Evolutionary conservation across 2,797 vertebrate genomes (phyloP).

Genomic region (Simalia tracyae): DNA sequence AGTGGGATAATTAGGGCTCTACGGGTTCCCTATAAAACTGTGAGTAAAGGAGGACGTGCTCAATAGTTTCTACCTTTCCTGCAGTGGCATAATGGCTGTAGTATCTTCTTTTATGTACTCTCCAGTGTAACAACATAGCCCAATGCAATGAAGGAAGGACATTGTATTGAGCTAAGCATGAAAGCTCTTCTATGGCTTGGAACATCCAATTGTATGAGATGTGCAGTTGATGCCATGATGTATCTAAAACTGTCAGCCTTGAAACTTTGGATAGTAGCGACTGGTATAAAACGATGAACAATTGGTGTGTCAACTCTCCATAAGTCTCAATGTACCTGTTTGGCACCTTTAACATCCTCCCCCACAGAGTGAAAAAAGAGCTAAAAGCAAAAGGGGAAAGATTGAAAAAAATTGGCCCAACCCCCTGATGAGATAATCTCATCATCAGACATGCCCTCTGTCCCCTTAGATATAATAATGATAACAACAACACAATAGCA

Average conservation of each 20-base stretch:
- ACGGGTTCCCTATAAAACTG: background rate
- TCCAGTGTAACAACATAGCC: background rate
- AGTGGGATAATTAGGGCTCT: background rate
- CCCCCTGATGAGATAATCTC: background rate
- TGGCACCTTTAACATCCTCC: background rate
- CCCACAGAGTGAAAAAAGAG: background rate
- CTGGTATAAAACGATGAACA: background rate
- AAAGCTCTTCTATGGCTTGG: background rate
- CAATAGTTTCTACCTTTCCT: background rate
- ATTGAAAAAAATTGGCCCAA: background rate
- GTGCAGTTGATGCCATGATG: background rate
- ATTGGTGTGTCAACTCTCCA: no score
- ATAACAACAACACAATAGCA: background rate
- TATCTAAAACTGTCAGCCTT: background rate
- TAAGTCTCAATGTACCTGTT: no score
- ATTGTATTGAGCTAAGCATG: background rate
- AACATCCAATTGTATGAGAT: background rate
- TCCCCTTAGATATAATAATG: background rate
- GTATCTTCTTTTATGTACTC: background rate
- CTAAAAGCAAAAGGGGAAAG: background rate
- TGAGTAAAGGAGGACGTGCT: background rate
- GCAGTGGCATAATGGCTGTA: background rate
- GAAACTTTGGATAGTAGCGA: background rate
- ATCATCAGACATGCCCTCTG: background rate
- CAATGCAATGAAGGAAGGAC: background rate